phyloP scores from a whole-genome alignment of 2,888 invertebrate species.

The Dermolepida albohirtum region DNA sequence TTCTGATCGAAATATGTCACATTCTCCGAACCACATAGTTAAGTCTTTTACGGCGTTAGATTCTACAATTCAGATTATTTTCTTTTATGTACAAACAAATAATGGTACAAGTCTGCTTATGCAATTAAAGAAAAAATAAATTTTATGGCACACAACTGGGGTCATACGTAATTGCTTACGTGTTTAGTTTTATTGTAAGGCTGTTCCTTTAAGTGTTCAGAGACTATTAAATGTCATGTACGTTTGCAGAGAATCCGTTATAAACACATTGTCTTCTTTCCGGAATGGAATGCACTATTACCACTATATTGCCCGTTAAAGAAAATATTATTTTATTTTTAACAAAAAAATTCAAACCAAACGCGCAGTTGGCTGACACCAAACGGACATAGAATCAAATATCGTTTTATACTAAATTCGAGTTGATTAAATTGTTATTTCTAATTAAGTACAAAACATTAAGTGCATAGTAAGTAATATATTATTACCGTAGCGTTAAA shows the following conservation, averaged over 20 bases:
- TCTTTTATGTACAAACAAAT: not conserved
- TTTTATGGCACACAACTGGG: slow-evolving; percentile 15
- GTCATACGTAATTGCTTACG: slow-evolving; percentile 16
- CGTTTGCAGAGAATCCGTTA: slow-evolving; percentile 22
- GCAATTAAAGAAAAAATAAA: not conserved
- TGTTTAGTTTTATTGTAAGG: slow-evolving; percentile 20
- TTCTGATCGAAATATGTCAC: no score
- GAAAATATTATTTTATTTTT: slow-evolving; percentile 5
- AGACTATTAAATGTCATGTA: slow-evolving; percentile 23
- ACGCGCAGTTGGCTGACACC: no score
- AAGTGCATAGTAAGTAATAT: no score
- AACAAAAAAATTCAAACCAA: not conserved
- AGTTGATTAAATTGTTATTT: no score
- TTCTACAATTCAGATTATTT: not conserved
- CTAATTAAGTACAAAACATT: no score
- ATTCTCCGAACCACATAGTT: no score
- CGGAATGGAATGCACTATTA: slow-evolving; percentile 12
- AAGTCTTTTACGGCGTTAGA: no score
- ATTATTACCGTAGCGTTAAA: no score
- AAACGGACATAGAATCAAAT: no score
- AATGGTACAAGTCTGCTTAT: not conserved
- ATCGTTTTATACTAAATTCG: no score
- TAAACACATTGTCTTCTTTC: slow-evolving; percentile 25
- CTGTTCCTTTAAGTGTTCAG: slow-evolving; percentile 18
- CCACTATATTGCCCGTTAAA: not conserved